Percentiles rank a stretch among this genome's conserved stretches.
Conservation (phyloP, 2,888 invertebrate genomes). For the Reticulitermes lucifugus region DNA sequence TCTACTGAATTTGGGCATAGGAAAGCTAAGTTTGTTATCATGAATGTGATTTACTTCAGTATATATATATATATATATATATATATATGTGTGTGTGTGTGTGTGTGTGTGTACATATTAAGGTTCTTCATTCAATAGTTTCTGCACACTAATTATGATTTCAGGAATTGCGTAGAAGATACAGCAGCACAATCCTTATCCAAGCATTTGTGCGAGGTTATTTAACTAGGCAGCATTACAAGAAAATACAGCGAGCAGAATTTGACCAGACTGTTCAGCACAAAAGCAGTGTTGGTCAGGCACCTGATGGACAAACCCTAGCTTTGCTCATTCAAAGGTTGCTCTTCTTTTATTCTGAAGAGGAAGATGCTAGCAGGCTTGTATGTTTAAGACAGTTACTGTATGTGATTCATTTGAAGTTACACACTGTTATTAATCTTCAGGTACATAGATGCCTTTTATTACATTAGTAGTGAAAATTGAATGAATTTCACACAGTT, state of each 20-base stretch:
- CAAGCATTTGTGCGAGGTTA: constrained; percentile 86
- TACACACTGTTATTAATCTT: too few relatives aligned
- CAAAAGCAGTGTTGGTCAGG: constrained; percentile 61
- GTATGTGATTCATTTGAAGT: too few relatives aligned
- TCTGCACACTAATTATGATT: constrained; percentile 50
- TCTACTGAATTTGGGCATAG: too few relatives aligned
- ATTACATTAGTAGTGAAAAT: too few relatives aligned
- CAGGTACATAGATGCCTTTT: too few relatives aligned
- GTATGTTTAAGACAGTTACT: constrained; percentile 61
- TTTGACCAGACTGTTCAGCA: constrained; percentile 75
- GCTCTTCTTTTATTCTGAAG: constrained; percentile 81
- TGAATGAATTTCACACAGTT: too few relatives aligned
- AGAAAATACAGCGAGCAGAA: constrained; percentile 73
- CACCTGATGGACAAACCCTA: constrained; percentile 65
- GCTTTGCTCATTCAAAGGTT: constrained; percentile 74
- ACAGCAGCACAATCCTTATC: constrained; percentile 82
- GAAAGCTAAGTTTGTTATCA: too few relatives aligned
- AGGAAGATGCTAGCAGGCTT: constrained; percentile 75
- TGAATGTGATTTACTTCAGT: too few relatives aligned
- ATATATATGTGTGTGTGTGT: too few relatives aligned
- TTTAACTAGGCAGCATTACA: constrained; percentile 75
- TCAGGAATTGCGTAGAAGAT: constrained; percentile 77
- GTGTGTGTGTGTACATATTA: too few relatives aligned
- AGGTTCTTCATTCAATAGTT: too few relatives aligned
- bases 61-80: too few relatives aligned